Base-by-base conservation (phyloP, 53 echinoderm and acorn worm species). In the Astropecten irregularis region DNA sequence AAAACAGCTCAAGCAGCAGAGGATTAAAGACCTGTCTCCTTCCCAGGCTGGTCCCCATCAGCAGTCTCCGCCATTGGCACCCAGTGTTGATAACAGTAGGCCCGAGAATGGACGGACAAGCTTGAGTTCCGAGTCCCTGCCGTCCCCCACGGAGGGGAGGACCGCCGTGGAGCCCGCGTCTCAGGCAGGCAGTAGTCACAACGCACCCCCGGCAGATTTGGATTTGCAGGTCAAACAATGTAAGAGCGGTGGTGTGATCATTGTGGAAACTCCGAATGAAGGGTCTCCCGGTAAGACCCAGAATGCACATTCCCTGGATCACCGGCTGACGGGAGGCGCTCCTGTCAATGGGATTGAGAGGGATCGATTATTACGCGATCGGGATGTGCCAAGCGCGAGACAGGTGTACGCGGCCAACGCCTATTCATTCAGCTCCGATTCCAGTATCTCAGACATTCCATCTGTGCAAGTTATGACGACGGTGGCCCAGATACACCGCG, bases 401-500 rank as follows among this genome's bases (percentile, higher is more conserved):
- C 79, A 79, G 79, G 79, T 79, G 29, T 79, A 61, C 34, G 76
- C 66, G 0, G 77, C 86, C 14, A 83, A 76, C 84, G 71, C 88
- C 18, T 70, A 88, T 66, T 94, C 93, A 44, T 81, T 67, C 34
- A 90, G 85, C 69, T 88, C 90, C 20, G 90, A 90, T 48, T 82
- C 88, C 29, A 83, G 73, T 83, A 47, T 88, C 27, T 71, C 76
- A 22, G 91, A 86, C 68, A 73, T 74, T 39, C 87, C 87, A 68
- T 84, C 88, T 21, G 88, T 88, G 39, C 85, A 88, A 40, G 85
- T 84, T 40, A 82, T 94, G 49, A 91, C 91, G 16, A 94, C 94
- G 33, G 88, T 85, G n/a, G 94, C 91, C 3, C 85, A 85, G 54
- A 86, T 94, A 3, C 94, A 94, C 48, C 73, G 94, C 0, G 94